Evolutionary conservation across 2,888 invertebrate genomes (phyloP), one percentile per base, ranked within the genome.

Genomic region (Drosophila kuntzei): DNA sequence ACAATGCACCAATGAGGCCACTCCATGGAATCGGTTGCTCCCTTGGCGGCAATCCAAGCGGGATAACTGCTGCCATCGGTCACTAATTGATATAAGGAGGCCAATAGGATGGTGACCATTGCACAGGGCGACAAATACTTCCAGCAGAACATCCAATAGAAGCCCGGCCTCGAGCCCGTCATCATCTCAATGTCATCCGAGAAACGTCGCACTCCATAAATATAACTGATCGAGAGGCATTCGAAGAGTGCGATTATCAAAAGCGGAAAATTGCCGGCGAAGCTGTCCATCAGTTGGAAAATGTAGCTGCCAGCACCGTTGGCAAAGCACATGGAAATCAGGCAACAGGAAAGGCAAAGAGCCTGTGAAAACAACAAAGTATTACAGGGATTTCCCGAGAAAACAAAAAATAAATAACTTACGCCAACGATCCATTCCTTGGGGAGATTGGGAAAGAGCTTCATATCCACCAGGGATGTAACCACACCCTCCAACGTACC

Each of bases 401-500:
- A 11, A 7, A 18, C 2, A 1, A 11, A 4, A 25, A 5, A 14
- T 5, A n/a, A 5, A 8, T 8, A 1, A 73, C 84, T 72, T 80
- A 94, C 94, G 89, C 97, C 97, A 3, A 97, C 97, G 9, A 98
- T 93, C 74, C 96, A 95, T 92, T 98, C 98, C 93, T 98, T 98
- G 63, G 97, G 94, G 62, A 98, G 92, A 91, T 97, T 97, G 0
- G 98, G 98, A 90, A 98, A 97, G 12, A 98, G 92, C 90, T 98
- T 98, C 95, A 98, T 96, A 90, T 99, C 99, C 43, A 98, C 97
- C 66, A 99, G 95, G 1, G 98, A 98, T 0, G 98, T 98, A 57
- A 98, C 97, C 14, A 98, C 98, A 4, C 98, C 98, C 92, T 99
- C 98, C 18, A 99, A 93, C 0, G 98, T 98, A 0, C 98, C 98